Base-by-base conservation (phyloP, 2,113 vertebrate species). In the Tachuris rubrigastra region DNA sequence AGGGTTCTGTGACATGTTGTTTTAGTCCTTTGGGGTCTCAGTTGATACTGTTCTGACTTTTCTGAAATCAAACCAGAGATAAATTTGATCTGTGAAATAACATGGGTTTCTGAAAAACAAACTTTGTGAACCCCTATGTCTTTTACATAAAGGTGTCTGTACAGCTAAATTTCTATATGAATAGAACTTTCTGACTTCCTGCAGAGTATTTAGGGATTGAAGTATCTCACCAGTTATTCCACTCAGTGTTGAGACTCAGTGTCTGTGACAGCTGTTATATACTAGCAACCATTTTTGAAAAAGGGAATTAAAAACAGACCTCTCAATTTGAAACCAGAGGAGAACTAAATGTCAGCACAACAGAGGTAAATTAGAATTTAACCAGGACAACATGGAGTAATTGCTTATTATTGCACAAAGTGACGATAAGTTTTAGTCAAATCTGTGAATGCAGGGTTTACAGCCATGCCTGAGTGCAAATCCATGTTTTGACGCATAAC, bases 211-310 rank as follows among this genome's bases (percentile, higher is more conserved):
- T 65, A 78, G 44, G 23, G 2, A 6, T 42, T 93, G 35, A 68
- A 66, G 7, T 50, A 28, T 18, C 59, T 59, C 59, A 73, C 13
- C 19, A 39, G 23, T 33, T 37, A 27, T 35, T 65, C 39, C 39
- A 85, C 12, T 41, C 9, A 6, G 8, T n/a, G 15, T 21, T 65
- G 33, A 77, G 22, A 11, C 10, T 78, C 15, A 46, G 23, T 31
- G n/a, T n/a, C 25, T 52, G 60, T 1, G 6, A 18, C 5, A 49
- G 6, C 27, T 0, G 0, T 21, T 42, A 9, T 66, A 10, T 28
- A 37, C 42, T 27, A 76, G 10, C 53, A 87, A 24, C 2, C 7
- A 5, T n/a, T 78, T 90, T 83, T 63, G 44, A 66, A 63, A 86
- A 71, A 35, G 12, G 52, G 49, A 78, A 62, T 94, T 28, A 53